Conservation (phyloP, 2,797 vertebrate genomes). For the Phataginus tricuspis region DNA sequence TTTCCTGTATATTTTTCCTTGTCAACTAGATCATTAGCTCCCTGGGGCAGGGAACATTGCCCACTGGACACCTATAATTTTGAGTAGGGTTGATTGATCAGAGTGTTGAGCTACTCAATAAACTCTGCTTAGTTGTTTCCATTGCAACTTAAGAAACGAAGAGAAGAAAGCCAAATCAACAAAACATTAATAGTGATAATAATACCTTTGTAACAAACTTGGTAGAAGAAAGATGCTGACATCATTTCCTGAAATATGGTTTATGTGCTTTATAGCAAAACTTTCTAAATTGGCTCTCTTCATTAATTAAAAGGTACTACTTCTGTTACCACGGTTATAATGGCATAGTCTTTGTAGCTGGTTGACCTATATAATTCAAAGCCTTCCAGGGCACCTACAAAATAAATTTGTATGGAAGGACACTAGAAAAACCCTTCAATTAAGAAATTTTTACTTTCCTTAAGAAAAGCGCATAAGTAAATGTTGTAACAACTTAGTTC, state of each 20-base stretch:
- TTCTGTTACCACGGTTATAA: not conserved
- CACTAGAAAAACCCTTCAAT: not conserved
- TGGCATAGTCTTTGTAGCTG: not conserved
- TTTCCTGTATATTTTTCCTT: not conserved
- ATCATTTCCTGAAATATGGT: slow-evolving; percentile 12
- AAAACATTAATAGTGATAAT: slow-evolving; percentile 24
- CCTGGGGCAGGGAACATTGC: not conserved
- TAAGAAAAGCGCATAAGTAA: not conserved
- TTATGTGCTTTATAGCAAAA: not conserved
- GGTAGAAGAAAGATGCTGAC: not conserved
- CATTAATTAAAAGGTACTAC: not conserved
- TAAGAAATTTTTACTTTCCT: not conserved
- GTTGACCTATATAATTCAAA: not conserved
- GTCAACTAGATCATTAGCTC: not conserved
- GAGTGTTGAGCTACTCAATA: not conserved
- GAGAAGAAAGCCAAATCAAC: not conserved
- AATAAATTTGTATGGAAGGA: not conserved
- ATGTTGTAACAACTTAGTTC: not conserved
- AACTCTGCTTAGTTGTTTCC: slow-evolving; percentile 7
- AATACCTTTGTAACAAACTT: slow-evolving; percentile 5
- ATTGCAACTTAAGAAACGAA: slow-evolving; percentile 14
- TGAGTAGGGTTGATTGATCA: not conserved
- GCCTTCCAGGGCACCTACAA: not conserved
- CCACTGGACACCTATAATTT: not conserved
- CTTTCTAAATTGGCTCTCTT: slow-evolving; percentile 12